These are phyloP conservation scores for Lota lota DNA, from an alignment of 2,113 vertebrate genomes.

Conservation along the genomic window DNA sequence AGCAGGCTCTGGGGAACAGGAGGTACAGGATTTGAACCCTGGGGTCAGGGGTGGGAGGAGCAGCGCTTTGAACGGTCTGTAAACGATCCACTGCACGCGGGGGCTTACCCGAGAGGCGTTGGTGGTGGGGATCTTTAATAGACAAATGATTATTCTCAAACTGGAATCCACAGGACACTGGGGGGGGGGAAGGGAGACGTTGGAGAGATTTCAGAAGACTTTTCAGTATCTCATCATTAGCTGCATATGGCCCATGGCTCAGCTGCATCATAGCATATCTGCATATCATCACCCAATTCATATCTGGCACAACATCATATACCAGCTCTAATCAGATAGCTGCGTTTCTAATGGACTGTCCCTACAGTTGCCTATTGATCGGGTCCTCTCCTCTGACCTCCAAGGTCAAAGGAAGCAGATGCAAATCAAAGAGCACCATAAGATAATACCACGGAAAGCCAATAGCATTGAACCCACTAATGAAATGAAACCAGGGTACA, in stretches of 20 bases:
- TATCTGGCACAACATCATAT: too few relatives aligned
- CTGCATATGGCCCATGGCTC: background rate
- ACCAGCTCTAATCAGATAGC: too few relatives aligned
- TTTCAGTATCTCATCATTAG: background rate
- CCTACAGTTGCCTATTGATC: slow-evolving; percentile 16
- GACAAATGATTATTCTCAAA: slow-evolving; percentile 95
- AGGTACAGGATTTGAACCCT: too few relatives aligned
- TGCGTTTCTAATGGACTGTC: slow-evolving; percentile 4
- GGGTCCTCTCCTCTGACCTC: slow-evolving; percentile 44
- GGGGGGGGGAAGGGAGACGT: slow-evolving; percentile 16
- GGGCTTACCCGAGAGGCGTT: slow-evolving; percentile 90
- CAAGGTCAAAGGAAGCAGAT: slow-evolving; percentile 51
- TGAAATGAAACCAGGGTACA: slow-evolving; percentile 58
- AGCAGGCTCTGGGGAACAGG: slow-evolving; percentile 82
- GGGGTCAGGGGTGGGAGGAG: slow-evolving; percentile 24
- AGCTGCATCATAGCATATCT: background rate
- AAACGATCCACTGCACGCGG: background rate
- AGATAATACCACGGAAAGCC: slow-evolving; percentile 35
- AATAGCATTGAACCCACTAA: slow-evolving; percentile 46
- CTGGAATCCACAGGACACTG: slow-evolving; percentile 97
- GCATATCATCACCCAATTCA: background rate
- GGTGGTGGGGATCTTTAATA: slow-evolving; percentile 93
- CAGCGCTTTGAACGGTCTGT: background rate
- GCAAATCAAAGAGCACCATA: slow-evolving; percentile 52
- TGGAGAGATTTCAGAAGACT: background rate